Conservation (phyloP, 2,888 invertebrate genomes). For the Erebia ligea region DNA sequence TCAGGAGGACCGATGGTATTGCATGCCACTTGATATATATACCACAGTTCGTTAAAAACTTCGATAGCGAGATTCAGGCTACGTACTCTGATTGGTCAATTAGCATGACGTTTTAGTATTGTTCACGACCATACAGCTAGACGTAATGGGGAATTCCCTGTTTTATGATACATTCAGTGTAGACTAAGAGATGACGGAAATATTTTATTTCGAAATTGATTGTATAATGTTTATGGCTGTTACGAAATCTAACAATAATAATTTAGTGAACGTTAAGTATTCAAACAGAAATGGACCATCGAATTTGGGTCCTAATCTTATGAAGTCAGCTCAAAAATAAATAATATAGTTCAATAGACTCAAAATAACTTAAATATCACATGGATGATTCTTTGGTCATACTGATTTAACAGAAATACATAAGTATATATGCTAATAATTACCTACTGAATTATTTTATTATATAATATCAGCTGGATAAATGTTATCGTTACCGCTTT, state of each 20-base stretch:
- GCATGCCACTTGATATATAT: slow-evolving; percentile 10
- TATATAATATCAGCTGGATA: background rate
- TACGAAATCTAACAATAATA: too few species aligned
- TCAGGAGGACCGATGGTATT: slow-evolving; percentile 16
- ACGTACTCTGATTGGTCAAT: slow-evolving; percentile 12
- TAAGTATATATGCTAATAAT: too few species aligned
- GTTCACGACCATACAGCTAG: background rate
- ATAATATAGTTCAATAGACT: too few species aligned
- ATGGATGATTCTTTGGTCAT: too few species aligned
- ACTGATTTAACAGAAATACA: too few species aligned
- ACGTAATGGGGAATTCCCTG: background rate
- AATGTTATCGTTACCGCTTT: background rate
- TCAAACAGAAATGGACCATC: too few species aligned
- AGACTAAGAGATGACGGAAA: slow-evolving; percentile 8
- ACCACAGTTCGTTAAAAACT: slow-evolving; percentile 6
- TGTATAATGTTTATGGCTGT: too few species aligned
- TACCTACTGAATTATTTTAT: background rate
- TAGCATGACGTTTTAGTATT: background rate
- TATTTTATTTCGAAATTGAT: background rate
- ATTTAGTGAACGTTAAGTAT: too few species aligned
- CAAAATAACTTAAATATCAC: too few species aligned
- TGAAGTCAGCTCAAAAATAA: too few species aligned
- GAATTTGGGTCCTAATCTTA: too few species aligned
- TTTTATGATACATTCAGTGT: background rate
- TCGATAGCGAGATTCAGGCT: slow-evolving; percentile 24